Evolutionary conservation across 2,113 vertebrate genomes (phyloP).

Genomic region (Climacteris rufus): DNA sequence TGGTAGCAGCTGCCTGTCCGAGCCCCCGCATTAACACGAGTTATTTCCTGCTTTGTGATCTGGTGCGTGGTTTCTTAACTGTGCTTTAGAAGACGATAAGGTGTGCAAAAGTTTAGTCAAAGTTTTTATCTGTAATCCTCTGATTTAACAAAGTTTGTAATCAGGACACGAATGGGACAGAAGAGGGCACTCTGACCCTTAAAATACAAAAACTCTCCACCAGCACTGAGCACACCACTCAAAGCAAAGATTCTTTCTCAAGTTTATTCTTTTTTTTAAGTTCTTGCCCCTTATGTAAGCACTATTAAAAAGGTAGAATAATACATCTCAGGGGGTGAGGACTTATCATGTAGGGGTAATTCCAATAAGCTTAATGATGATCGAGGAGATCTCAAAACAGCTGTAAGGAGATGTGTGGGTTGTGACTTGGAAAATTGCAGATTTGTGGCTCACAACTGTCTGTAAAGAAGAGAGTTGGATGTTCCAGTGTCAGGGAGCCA

Average conservation of each 20-base stretch:
- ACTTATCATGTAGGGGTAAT: not conserved
- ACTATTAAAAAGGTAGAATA: not conserved
- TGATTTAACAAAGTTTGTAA: not conserved
- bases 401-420: not conserved
- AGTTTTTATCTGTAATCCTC: not conserved
- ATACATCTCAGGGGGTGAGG: not conserved
- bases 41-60: not conserved
- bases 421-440: not conserved
- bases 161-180: not conserved
- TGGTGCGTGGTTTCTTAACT: not conserved
- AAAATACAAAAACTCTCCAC: not conserved
- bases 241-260: not conserved
- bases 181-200: constrained; percentile 36
- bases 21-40: not conserved
- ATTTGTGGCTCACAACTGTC: not conserved
- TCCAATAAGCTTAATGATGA: not conserved
- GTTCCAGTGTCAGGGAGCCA: not conserved
- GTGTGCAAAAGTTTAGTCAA: not conserved
- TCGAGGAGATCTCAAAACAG: not conserved
- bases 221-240: rapidly evolving
- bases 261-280: not conserved
- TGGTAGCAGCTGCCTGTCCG: not conserved
- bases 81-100: not conserved
- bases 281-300: not conserved
- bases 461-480: not conserved